A percentile compares a stretch with the other conserved stretches of the same genome.
Conservation (phyloP, 1,140 invertebrate species). For the Scylla paramamosain region DNA sequence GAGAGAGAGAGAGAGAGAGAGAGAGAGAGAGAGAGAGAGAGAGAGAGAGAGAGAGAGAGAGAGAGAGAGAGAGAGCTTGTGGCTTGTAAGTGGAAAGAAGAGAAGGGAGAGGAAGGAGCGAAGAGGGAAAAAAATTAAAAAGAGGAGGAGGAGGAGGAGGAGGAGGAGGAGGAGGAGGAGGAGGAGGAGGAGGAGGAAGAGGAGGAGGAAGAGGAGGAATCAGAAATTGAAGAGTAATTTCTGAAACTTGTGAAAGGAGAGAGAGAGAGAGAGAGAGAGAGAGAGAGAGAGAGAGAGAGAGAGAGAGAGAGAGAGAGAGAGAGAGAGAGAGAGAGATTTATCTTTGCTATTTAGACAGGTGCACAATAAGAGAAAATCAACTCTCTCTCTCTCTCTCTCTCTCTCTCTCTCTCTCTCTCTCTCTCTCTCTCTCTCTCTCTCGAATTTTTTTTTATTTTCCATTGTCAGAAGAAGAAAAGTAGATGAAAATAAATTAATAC, state of each 20-base stretch:
- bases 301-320: conserved; percentile 19
- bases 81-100: not conserved
- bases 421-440: too few species aligned
- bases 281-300: not conserved
- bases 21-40: not conserved
- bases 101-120: not conserved
- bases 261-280: too few species aligned
- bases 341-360: too few species aligned
- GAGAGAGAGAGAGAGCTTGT: too few species aligned
- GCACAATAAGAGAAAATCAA: too few species aligned
- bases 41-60: not conserved
- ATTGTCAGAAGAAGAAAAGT: too few species aligned
- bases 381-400: too few species aligned
- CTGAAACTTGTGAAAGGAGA: too few species aligned
- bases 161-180: not conserved
- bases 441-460: too few species aligned
- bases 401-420: too few species aligned
- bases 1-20: too few species aligned
- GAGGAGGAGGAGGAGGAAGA: not conserved
- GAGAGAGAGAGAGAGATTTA: not conserved
- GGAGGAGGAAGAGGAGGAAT: not conserved
- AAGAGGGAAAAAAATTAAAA: not conserved
- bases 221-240: not conserved
- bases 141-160: not conserved
- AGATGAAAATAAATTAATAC: too few species aligned